Conservation (phyloP, 2,888 invertebrate genomes). For the Sinohyriopsis cumingii region DNA sequence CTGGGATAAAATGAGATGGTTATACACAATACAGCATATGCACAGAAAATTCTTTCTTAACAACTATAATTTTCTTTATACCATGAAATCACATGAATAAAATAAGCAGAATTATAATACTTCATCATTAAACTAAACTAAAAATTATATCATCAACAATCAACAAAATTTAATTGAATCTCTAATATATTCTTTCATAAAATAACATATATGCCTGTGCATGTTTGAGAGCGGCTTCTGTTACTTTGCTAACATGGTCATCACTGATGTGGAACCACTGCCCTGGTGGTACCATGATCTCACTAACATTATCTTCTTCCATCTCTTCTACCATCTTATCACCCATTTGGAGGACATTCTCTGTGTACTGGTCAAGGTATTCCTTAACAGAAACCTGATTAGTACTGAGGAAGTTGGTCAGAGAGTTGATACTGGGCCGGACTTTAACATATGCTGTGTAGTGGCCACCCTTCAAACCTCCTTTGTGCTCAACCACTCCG, state of each 20-base stretch:
- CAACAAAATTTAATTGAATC: no score
- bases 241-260: slow-evolving; percentile 85
- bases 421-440: slow-evolving; percentile 56
- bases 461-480: slow-evolving; percentile 89
- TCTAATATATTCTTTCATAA: slow-evolving; percentile 86
- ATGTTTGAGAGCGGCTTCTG: slow-evolving; percentile 84
- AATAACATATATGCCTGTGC: slow-evolving; percentile 97
- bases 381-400: slow-evolving; percentile 45
- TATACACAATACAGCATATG: no score
- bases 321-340: slow-evolving; percentile 26
- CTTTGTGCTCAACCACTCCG: slow-evolving; percentile 95
- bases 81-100: no score
- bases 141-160: no score
- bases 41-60: no score
- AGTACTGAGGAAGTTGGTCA: slow-evolving; percentile 53
- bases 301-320: slow-evolving; percentile 45
- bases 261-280: slow-evolving; percentile 97
- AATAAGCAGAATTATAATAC: no score
- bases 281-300: slow-evolving; percentile 74
- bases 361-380: slow-evolving; percentile 49
- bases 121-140: no score
- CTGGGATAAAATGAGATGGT: no score
- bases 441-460: slow-evolving; percentile 97
- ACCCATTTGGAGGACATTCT: no score
- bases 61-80: no score